A percentile compares a stretch with the other conserved stretches of the same genome.
Conservation (phyloP, 2,113 vertebrate genomes). For the Brachypodius melanocephalos region DNA sequence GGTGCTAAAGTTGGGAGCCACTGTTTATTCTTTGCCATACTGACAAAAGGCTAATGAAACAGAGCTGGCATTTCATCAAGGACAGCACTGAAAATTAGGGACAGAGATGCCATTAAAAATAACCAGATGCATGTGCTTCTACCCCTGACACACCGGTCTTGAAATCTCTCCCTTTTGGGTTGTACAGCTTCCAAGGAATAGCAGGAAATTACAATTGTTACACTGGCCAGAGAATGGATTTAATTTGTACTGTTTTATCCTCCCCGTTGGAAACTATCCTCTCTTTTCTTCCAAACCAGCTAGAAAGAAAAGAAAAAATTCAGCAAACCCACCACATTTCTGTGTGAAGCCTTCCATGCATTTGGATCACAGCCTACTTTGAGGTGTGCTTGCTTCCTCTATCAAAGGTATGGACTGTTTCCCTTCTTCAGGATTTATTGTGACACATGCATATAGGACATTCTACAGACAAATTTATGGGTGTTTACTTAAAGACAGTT, state of each 20-base stretch:
- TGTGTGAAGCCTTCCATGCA: conserved; percentile 13
- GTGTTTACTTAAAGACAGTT: neutral
- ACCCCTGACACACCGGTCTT: conserved; percentile 49
- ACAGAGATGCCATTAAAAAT: conserved; percentile 61
- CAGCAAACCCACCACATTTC: conserved; percentile 26
- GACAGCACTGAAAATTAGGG: conserved; percentile 45
- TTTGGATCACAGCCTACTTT: neutral
- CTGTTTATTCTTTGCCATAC: neutral
- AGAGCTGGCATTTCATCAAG: conserved; percentile 46
- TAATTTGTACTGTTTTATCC: conserved; percentile 68
- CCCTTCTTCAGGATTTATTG: neutral
- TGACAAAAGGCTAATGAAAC: conserved; percentile 36
- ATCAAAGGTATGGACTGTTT: neutral
- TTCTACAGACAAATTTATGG: neutral
- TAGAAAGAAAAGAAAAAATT: neutral
- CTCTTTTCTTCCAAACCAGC: conserved; percentile 22
- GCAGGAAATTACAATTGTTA: conserved; percentile 69
- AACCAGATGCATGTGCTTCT: conserved; percentile 52
- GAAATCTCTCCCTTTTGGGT: conserved; percentile 60
- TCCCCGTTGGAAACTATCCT: conserved; percentile 57
- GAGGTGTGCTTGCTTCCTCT: neutral
- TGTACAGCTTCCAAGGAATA: conserved; percentile 60
- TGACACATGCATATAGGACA: neutral
- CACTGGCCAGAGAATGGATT: conserved; percentile 64
- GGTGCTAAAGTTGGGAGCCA: neutral